Percentiles rank a stretch among this genome's conserved stretches.
Conservation (phyloP, 2,113 vertebrate genomes). For the Hypomesus transpacificus region DNA sequence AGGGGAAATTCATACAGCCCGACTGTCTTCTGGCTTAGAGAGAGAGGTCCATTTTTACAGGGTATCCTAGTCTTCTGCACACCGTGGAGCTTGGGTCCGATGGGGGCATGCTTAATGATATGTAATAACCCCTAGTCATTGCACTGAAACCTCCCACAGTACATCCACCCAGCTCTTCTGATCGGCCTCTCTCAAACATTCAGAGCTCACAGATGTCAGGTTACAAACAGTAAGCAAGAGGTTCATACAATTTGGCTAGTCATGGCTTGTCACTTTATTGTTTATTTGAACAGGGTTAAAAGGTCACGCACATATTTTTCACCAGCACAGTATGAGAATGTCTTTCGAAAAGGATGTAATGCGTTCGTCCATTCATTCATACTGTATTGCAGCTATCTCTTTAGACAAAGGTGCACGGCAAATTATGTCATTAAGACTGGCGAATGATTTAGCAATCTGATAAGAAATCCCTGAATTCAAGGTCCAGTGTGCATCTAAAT, state of each 20-base stretch:
- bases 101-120: constrained; percentile 45
- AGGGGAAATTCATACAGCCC: constrained; percentile 54
- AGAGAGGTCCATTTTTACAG: constrained; percentile 52
- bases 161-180: background rate
- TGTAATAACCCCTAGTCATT: constrained; percentile 9
- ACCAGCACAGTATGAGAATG: constrained; percentile 65
- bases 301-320: constrained; percentile 24
- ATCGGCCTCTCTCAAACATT: too few relatives aligned
- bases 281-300: constrained; percentile 26
- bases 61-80: constrained; percentile 64
- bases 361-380: background rate
- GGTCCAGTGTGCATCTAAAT: background rate
- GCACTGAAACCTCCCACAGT: constrained; percentile 10
- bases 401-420: background rate
- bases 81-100: constrained; percentile 46
- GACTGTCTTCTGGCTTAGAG: constrained; percentile 55
- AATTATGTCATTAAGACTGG: background rate
- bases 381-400: background rate
- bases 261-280: constrained; percentile 14
- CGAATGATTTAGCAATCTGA: background rate
- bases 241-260: background rate
- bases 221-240: background rate
- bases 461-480: background rate
- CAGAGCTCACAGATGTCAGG: constrained; percentile 4
- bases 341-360: constrained; percentile 1